These are phyloP conservation scores for Apis laboriosa DNA, from an alignment of 1,140 invertebrate species.

Conservation along the genomic window DNA sequence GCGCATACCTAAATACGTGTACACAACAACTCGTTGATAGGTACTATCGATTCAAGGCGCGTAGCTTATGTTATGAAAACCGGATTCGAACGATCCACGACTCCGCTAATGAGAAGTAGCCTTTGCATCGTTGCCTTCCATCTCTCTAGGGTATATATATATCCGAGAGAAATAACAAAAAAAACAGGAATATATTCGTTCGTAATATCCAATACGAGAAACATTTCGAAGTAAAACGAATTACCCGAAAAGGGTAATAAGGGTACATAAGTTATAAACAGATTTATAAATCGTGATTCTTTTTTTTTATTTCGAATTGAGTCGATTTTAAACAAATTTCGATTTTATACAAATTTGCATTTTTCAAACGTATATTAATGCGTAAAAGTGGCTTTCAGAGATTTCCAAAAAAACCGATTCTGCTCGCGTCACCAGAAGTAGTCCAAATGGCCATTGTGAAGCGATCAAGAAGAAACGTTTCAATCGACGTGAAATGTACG, in stretches of 20 bases:
- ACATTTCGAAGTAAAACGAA: not conserved
- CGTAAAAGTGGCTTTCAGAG: too few relatives aligned
- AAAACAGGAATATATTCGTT: not conserved
- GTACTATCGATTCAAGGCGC: slow-evolving; percentile 47
- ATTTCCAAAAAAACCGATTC: too few relatives aligned
- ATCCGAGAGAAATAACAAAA: not conserved
- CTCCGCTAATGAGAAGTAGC: slow-evolving; percentile 67
- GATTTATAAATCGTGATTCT: not conserved
- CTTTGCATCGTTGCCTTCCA: slow-evolving; percentile 61
- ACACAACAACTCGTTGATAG: slow-evolving; percentile 33
- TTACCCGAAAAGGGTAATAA: not conserved
- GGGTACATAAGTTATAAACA: not conserved
- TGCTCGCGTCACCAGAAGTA: too few relatives aligned
- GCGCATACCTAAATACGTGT: not conserved
- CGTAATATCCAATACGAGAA: not conserved
- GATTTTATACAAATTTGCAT: too few relatives aligned
- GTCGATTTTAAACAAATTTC: too few relatives aligned
- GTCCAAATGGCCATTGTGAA: not conserved
- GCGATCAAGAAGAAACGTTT: slow-evolving; percentile 24
- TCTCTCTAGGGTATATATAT: not conserved
- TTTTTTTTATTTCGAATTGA: not conserved
- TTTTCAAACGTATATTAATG: too few relatives aligned
- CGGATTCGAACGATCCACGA: slow-evolving; percentile 64
- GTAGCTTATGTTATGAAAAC: slow-evolving; percentile 56
- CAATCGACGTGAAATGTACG: slow-evolving; percentile 36